A percentile compares a stretch with the other conserved stretches of the same genome.
These are phyloP conservation scores for Osmerus eperlanus DNA, from an alignment of 2,113 vertebrate genomes.

Conservation along the genomic window DNA sequence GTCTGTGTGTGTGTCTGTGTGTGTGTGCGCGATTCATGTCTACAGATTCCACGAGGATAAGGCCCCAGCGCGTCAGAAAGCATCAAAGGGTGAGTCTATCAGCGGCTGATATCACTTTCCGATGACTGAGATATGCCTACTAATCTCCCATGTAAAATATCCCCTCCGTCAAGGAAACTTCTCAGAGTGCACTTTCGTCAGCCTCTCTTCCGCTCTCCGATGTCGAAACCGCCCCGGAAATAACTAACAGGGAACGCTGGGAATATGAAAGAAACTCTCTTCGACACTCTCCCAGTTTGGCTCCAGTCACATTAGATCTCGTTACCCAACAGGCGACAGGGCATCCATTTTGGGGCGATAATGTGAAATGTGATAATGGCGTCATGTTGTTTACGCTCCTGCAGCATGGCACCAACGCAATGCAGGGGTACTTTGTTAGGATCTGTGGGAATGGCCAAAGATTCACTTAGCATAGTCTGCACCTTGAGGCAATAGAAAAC, in stretches of 20 bases:
- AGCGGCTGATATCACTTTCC: slow-evolving; percentile 55
- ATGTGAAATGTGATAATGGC: slow-evolving; percentile 54
- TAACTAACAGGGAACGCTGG: background rate
- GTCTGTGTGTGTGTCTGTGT: background rate
- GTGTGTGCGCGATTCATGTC: background rate
- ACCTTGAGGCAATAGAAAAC: slow-evolving; percentile 31
- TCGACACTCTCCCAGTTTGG: slow-evolving; percentile 27
- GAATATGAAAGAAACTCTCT: slow-evolving; percentile 17
- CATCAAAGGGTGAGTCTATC: slow-evolving; percentile 61
- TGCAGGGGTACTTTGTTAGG: slow-evolving; percentile 24
- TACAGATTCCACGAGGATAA: slow-evolving; percentile 66
- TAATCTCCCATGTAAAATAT: slow-evolving; percentile 70
- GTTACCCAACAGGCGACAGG: slow-evolving; percentile 48
- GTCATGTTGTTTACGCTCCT: slow-evolving; percentile 46
- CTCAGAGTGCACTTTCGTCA: slow-evolving; percentile 51
- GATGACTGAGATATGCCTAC: slow-evolving; percentile 66
- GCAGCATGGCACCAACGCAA: slow-evolving; percentile 6
- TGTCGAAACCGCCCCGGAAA: background rate
- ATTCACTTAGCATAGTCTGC: slow-evolving; percentile 44
- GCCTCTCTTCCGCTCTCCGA: slow-evolving; percentile 21
- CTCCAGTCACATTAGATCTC: slow-evolving; percentile 47
- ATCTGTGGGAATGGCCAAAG: slow-evolving; percentile 26
- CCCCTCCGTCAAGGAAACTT: slow-evolving; percentile 57
- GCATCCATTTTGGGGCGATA: slow-evolving; percentile 46
- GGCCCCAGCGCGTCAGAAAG: slow-evolving; percentile 55